These are phyloP conservation scores for Barnardius zonarius DNA, from an alignment of 2,113 vertebrate species.

Conservation along the genomic window DNA sequence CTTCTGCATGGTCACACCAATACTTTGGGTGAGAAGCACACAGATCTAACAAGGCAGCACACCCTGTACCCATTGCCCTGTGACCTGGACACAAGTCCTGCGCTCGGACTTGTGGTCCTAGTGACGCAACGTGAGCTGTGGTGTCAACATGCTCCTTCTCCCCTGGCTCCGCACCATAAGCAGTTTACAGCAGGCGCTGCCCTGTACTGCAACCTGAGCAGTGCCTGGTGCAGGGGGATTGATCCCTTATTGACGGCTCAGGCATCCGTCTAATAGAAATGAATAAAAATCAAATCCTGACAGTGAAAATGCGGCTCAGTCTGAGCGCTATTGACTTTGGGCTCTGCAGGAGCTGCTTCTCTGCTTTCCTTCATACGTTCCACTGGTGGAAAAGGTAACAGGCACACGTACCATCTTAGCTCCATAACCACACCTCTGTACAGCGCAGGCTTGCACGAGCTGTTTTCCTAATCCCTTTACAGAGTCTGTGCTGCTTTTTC, in stretches of 20 bases:
- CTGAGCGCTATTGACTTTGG: neutral
- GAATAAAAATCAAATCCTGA: neutral
- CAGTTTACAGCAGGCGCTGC: neutral
- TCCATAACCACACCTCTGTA: neutral
- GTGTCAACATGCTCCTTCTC: rapidly evolving
- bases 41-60: neutral
- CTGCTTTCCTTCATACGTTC: neutral
- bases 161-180: neutral
- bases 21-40: neutral
- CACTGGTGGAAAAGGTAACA: neutral
- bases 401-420: neutral
- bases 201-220: neutral
- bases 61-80: rapidly evolving
- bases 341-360: neutral
- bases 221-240: neutral
- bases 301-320: neutral
- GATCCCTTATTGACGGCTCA: neutral
- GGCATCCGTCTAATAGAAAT: neutral
- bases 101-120: neutral
- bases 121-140: rapidly evolving
- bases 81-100: neutral
- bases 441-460: neutral
- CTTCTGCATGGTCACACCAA: neutral
- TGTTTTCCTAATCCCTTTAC: neutral
- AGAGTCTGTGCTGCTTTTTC: neutral